Percentiles rank a stretch among this genome's conserved stretches.
phyloP scores from a whole-genome alignment of 2,113 vertebrate genomes.

The Prochilodus magdalenae region DNA sequence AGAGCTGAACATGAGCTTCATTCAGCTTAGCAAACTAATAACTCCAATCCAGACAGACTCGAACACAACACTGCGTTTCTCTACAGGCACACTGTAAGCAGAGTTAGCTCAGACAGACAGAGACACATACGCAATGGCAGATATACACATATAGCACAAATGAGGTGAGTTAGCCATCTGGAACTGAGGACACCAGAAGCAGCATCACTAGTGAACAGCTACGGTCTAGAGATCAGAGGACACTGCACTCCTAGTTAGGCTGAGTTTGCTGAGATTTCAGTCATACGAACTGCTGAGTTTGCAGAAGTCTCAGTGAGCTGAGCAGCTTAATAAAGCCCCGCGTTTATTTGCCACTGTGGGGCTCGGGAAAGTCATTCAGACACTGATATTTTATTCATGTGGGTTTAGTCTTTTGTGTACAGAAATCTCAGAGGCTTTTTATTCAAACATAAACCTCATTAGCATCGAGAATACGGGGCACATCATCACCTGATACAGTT shows the following conservation, averaged over 20 bases:
- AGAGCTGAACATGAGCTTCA: too few species aligned
- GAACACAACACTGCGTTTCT: background rate
- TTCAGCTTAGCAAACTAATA: too few species aligned
- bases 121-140: background rate
- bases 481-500: background rate
- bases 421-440: background rate
- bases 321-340: constrained; percentile 25
- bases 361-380: background rate
- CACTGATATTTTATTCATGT: background rate
- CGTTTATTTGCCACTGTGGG: background rate
- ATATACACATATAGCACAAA: background rate
- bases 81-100: background rate
- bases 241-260: background rate
- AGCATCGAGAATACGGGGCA: background rate
- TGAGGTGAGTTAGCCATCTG: background rate
- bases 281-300: background rate
- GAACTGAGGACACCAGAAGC: background rate
- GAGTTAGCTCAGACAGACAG: background rate
- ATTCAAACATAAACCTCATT: constrained; percentile 16
- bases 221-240: background rate
- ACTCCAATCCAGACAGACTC: too few species aligned
- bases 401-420: background rate
- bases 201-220: background rate
- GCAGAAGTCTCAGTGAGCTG: background rate
- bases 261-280: background rate